Conservation (phyloP, 2,113 vertebrate species). For the Rhineura floridana region DNA sequence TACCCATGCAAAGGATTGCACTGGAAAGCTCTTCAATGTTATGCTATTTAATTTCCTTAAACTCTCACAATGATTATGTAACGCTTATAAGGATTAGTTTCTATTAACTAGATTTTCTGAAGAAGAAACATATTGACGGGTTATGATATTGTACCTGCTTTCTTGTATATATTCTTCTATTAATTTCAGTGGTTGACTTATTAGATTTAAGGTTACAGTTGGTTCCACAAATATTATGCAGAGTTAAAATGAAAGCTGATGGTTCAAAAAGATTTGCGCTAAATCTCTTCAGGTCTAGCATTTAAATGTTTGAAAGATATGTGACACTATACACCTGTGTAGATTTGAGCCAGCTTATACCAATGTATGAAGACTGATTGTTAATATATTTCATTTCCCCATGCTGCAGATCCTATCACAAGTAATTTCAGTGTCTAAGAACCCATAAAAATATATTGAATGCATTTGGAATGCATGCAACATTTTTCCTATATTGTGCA, state of each 20-base stretch:
- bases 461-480: background rate
- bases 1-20: background rate
- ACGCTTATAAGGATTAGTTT: background rate
- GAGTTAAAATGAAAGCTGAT: background rate
- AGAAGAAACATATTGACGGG: background rate
- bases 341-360: background rate
- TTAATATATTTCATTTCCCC: background rate
- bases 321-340: background rate
- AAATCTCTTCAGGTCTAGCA: background rate
- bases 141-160: background rate
- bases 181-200: background rate
- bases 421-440: background rate
- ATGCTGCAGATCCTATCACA: background rate
- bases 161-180: background rate
- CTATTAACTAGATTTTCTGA: background rate
- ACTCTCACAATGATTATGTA: background rate
- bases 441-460: background rate
- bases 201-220: fast-evolving
- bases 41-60: background rate
- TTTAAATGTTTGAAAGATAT: conserved; percentile 16
- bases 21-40: background rate
- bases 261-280: background rate
- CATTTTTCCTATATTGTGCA: background rate
- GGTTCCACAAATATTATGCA: background rate
- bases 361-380: background rate